Evolutionary conservation across 2,888 invertebrate species (phyloP).

Genomic region (Stenurella melanura): DNA sequence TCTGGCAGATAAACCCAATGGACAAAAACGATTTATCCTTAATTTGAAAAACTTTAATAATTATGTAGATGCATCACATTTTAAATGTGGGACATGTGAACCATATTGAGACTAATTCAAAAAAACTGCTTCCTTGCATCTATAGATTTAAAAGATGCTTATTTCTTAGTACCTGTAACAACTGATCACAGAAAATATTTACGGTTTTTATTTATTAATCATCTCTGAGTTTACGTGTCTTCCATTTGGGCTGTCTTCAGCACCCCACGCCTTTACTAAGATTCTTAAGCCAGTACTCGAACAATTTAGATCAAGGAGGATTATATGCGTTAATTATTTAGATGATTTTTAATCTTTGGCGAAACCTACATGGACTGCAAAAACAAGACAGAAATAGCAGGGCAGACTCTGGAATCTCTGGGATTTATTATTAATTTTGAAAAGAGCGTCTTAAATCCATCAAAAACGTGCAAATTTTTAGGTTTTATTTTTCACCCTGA

Average conservation of each 20-base stretch:
- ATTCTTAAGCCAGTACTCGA: not conserved
- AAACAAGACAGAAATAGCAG: not conserved
- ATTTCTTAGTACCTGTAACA: conserved; percentile 1
- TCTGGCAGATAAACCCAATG: conserved; percentile 7
- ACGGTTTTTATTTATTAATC: not conserved
- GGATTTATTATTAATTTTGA: not conserved
- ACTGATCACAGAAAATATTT: not conserved
- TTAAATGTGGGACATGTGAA: not conserved
- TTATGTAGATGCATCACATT: conserved; percentile 7
- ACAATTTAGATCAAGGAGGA: not conserved
- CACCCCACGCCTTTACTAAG: conserved; percentile 4
- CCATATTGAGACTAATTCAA: not conserved
- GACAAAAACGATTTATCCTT: not conserved
- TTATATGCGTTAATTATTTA: not conserved
- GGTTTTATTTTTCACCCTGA: not conserved
- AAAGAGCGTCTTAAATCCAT: not conserved
- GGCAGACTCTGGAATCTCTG: not conserved
- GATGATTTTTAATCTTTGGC: conserved; percentile 3
- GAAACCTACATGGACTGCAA: not conserved
- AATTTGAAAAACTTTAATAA: conserved; percentile 2
- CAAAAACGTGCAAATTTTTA: not conserved
- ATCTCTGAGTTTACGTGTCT: conserved; percentile 12
- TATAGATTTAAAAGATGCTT: not conserved
- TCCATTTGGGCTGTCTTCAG: conserved; percentile 2
- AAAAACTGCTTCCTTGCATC: conserved; percentile 1